Evolutionary conservation across 2,113 vertebrate species (phyloP).

Genomic region (Vanacampus margaritifer): DNA sequence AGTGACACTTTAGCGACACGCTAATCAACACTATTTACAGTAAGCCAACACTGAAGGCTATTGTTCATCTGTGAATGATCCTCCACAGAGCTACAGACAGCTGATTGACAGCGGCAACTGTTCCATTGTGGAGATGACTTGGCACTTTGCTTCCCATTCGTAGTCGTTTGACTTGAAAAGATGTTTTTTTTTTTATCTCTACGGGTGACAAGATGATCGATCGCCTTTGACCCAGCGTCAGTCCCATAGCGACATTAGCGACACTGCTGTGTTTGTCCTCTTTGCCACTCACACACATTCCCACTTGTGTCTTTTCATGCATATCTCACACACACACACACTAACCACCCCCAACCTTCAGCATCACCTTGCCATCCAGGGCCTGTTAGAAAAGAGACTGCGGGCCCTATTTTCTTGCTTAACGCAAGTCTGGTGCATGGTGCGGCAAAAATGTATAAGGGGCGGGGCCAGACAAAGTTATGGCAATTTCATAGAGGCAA

Average conservation of each 20-base stretch:
- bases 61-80: slow-evolving; percentile 15
- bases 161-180: slow-evolving; percentile 22
- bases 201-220: slow-evolving; percentile 21
- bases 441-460: too few species aligned
- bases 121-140: slow-evolving; percentile 42
- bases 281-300: slow-evolving; percentile 22
- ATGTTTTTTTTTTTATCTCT: slow-evolving; percentile 1
- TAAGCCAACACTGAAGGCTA: slow-evolving; percentile 16
- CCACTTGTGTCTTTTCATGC: not conserved
- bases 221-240: slow-evolving; percentile 40
- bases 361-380: not conserved
- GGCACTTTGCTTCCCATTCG: slow-evolving; percentile 20
- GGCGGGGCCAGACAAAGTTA: too few species aligned
- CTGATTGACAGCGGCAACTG: slow-evolving; percentile 39
- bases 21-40: slow-evolving; percentile 23
- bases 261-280: slow-evolving; percentile 1
- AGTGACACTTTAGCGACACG: not conserved
- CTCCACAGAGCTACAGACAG: slow-evolving; percentile 8
- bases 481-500: too few species aligned
- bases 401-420: not conserved
- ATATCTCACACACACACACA: not conserved
- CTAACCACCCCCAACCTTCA: not conserved
- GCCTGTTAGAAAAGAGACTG: slow-evolving; percentile 13
- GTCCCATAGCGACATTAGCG: not conserved
- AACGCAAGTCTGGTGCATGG: too few species aligned